These are phyloP conservation scores for Tetragonisca angustula DNA, from an alignment of 2,888 invertebrate species.

Conservation along the genomic window DNA sequence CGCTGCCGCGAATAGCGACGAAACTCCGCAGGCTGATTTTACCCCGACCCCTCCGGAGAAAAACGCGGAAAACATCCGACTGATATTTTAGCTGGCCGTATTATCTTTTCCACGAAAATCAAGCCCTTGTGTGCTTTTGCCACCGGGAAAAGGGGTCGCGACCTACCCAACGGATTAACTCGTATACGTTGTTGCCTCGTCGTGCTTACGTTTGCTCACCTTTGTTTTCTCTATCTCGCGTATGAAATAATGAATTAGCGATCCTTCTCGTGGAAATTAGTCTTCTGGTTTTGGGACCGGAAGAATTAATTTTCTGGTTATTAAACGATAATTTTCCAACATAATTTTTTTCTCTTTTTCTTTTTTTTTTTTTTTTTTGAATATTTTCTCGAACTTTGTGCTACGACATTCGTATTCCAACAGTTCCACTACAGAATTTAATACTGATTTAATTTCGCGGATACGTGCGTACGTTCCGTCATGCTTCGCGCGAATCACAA, in stretches of 20 bases:
- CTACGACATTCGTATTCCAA: background rate
- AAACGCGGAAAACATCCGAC: conserved; percentile 27
- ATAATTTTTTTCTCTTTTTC: too few species aligned
- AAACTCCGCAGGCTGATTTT: conserved; percentile 57
- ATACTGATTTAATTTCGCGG: background rate
- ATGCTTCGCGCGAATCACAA: background rate
- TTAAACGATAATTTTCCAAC: too few species aligned
- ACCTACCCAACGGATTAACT: background rate
- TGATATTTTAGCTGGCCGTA: conserved; percentile 51
- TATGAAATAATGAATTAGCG: background rate
- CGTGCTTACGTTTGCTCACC: background rate
- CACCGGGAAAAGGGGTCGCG: background rate
- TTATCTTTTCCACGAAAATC: conserved; percentile 13
- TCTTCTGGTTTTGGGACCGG: background rate
- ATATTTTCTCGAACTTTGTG: background rate
- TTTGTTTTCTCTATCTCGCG: background rate
- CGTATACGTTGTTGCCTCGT: background rate
- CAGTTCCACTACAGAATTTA: background rate
- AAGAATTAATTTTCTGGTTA: too few species aligned
- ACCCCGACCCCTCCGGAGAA: background rate
- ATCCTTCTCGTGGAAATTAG: background rate
- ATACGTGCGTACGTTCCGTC: background rate
- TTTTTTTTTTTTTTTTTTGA: background rate
- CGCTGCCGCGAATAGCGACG: conserved; percentile 58
- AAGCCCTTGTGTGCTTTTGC: background rate